Conservation (phyloP, 1,140 invertebrate species). For the Triops cancriformis region DNA sequence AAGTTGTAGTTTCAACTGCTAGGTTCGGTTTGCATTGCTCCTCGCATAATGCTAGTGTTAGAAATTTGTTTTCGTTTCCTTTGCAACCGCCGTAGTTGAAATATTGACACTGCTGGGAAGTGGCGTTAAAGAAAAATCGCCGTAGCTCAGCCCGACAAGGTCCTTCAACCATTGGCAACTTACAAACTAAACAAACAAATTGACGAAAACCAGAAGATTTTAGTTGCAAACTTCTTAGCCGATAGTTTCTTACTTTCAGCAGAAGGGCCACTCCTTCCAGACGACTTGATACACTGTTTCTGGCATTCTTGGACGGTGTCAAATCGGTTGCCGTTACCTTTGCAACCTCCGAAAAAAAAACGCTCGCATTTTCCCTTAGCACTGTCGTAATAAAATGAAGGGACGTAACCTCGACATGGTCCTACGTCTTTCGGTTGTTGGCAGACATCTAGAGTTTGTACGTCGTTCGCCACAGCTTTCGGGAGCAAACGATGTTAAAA, state of each 20-base stretch:
- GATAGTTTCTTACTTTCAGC: background rate
- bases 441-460: constrained; percentile 52
- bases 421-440: constrained; percentile 57
- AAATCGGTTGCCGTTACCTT: constrained; percentile 82
- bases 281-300: constrained; percentile 55
- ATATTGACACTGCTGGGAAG: constrained; percentile 50
- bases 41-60: constrained; percentile 59
- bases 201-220: no score
- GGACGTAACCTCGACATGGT: constrained; percentile 56
- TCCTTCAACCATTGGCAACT: constrained; percentile 1
- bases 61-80: constrained; percentile 68
- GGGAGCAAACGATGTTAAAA: background rate
- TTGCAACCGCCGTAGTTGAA: constrained; percentile 70
- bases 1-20: background rate
- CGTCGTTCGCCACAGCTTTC: constrained; percentile 28
- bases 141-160: constrained; percentile 14
- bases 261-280: constrained; percentile 35
- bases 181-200: background rate
- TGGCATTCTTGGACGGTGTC: constrained; percentile 72
- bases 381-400: constrained; percentile 64
- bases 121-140: constrained; percentile 60
- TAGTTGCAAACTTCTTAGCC: no score
- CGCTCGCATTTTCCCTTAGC: constrained; percentile 52
- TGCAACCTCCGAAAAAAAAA: constrained; percentile 59
- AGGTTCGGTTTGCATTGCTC: constrained; percentile 27